These are phyloP conservation scores for Austrolebias charrua DNA, from an alignment of 2,797 vertebrate genomes.

Conservation along the genomic window DNA sequence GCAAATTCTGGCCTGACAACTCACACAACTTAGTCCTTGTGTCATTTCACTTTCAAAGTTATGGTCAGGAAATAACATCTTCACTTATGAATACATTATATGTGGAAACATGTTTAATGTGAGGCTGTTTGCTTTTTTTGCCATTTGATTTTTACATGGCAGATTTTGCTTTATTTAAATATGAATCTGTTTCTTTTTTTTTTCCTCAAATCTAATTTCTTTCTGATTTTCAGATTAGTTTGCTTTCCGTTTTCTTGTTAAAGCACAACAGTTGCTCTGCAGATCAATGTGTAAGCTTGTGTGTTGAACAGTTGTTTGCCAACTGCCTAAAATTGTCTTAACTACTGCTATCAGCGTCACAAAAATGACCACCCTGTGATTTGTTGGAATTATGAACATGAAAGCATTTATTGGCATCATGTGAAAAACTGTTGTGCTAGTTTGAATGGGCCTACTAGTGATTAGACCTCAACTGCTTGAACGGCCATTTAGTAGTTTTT, in stretches of 20 bases:
- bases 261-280: conserved; percentile 25
- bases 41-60: conserved; percentile 73
- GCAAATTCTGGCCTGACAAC: not conserved
- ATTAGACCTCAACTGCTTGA: conserved; percentile 18
- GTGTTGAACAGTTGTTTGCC: conserved; percentile 68
- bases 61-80: conserved; percentile 26
- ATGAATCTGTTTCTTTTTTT: conserved; percentile 1
- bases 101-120: conserved; percentile 14
- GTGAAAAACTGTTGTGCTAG: conserved; percentile 21
- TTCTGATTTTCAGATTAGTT: conserved; percentile 22
- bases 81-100: conserved; percentile 6
- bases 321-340: conserved; percentile 81
- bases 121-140: conserved; percentile 4
- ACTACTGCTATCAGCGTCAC: conserved; percentile 64
- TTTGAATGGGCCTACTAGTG: conserved; percentile 23
- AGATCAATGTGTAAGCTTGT: conserved; percentile 46
- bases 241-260: not conserved
- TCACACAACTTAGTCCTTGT: conserved; percentile 37
- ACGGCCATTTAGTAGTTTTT: conserved; percentile 16
- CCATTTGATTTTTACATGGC: not conserved
- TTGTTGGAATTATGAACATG: conserved; percentile 29
- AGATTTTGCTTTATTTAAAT: conserved; percentile 1
- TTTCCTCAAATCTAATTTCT: not conserved
- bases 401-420: conserved; percentile 36
- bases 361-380: conserved; percentile 18